Conservation (phyloP, 2,888 invertebrate species). For the Drosophila subsilvestris region DNA sequence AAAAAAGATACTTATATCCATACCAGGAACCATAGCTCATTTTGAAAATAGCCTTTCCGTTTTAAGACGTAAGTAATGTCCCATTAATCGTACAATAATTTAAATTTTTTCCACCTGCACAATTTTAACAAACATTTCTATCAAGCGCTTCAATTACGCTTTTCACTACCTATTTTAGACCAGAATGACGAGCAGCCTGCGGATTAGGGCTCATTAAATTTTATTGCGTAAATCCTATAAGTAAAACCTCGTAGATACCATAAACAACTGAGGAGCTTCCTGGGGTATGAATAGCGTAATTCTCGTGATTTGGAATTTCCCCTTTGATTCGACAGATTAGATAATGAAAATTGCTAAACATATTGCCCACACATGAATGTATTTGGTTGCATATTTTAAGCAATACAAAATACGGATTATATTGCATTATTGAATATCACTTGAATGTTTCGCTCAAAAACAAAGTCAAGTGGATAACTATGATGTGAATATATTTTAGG, state of each 20-base stretch:
- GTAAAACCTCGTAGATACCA: not conserved
- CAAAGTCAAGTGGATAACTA: not conserved
- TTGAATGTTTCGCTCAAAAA: not conserved
- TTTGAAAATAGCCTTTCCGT: no score
- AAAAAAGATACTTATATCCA: no score
- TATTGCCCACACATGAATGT: not conserved
- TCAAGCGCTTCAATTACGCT: no score
- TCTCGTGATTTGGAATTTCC: conserved; percentile 30
- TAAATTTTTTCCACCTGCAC: no score
- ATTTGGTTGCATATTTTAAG: not conserved
- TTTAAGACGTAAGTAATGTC: no score
- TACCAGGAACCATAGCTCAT: no score
- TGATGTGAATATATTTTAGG: not conserved
- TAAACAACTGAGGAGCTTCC: not conserved
- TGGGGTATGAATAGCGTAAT: not conserved
- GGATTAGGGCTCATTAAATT: not conserved
- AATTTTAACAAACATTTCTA: no score
- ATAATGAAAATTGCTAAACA: conserved; percentile 8
- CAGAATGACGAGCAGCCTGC: not conserved
- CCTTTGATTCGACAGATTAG: conserved; percentile 31
- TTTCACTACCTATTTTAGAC: not conserved
- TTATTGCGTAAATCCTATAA: not conserved
- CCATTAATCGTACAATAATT: no score
- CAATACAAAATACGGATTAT: not conserved
- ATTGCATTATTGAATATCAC: not conserved